Percentiles rank a stretch among this genome's conserved stretches.
Evolutionary conservation across 2,113 vertebrate species (phyloP).

Genomic region (Microcebus lehilahytsara): DNA sequence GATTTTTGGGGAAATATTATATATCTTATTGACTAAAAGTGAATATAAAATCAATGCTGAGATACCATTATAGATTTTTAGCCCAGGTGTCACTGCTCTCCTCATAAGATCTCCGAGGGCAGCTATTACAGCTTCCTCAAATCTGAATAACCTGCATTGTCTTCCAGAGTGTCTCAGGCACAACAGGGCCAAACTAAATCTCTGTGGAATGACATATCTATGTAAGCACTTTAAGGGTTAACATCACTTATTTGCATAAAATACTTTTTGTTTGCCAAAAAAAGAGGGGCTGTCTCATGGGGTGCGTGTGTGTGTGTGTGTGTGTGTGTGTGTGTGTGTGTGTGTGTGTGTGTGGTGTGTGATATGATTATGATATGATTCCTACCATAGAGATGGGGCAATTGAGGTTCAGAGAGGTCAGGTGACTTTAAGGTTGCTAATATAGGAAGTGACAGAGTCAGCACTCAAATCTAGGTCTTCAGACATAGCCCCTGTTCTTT

Average conservation of each 20-base stretch:
- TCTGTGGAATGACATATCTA: neutral
- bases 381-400: neutral
- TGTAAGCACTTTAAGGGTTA: neutral
- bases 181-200: neutral
- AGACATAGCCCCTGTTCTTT: neutral
- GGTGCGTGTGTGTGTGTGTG: neutral
- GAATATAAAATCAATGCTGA: slow-evolving; percentile 6
- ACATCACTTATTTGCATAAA: neutral
- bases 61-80: neutral
- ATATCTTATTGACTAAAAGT: slow-evolving; percentile 3
- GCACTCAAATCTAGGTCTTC: neutral
- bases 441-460: neutral
- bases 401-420: neutral
- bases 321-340: neutral
- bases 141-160: neutral
- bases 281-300: neutral
- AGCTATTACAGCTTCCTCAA: neutral
- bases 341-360: neutral
- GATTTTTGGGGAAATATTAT: neutral
- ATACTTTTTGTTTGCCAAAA: neutral
- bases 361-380: neutral
- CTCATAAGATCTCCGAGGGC: neutral
- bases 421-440: neutral
- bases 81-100: neutral
- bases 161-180: neutral